Base-by-base conservation (phyloP, 2,888 invertebrate species). In the Hypena proboscidalis region DNA sequence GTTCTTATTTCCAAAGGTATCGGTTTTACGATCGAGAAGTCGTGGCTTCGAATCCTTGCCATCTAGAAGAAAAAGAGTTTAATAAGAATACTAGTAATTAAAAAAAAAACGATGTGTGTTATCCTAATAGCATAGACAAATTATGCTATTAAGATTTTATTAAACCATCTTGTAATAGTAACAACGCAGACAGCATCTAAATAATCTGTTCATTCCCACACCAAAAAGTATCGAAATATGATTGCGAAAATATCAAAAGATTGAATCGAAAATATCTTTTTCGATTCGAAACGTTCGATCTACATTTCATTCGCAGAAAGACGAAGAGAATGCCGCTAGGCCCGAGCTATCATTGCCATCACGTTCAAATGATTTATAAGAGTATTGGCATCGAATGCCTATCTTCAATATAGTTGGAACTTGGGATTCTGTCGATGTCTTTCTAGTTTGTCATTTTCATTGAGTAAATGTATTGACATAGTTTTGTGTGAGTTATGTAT, bases 311-410 rank as follows among this genome's bases (percentile, higher is more conserved):
- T 33, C 13, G 9, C 9, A 9, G 14, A 34, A 48, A 32, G 23
- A 3, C 8, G 37, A 40, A 22, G 38, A 14, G 21, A 49, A 56
- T 43, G 27, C 32, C 35, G 19, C 25, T 19, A 43, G 25, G 11
- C 9, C 19, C 36, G n/a, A n/a, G n/a, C n/a, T n/a, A n/a, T n/a
- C 1, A 6, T 21, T 34, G 41, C 36, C 37, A 43, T 60, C 58
- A 60, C 57, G 49, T 53, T 29, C 23, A 2, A 27, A 53, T 46
- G 48, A 59, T 60, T 53, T 56, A 56, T 58, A 49, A 38, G 35
- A 8, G 30, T 33, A 27, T 31, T 41, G 35, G 31, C 32, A 11
- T 33, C 35, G 40, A 41, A 57, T 44, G 23, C 19, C 40, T 21
- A 38, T 35, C 21, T 37, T 38, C 22, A 40, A 35, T 31, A 25